These are phyloP conservation scores for Agapostemon virescens DNA, from an alignment of 2,888 invertebrate genomes.

Conservation along the genomic window DNA sequence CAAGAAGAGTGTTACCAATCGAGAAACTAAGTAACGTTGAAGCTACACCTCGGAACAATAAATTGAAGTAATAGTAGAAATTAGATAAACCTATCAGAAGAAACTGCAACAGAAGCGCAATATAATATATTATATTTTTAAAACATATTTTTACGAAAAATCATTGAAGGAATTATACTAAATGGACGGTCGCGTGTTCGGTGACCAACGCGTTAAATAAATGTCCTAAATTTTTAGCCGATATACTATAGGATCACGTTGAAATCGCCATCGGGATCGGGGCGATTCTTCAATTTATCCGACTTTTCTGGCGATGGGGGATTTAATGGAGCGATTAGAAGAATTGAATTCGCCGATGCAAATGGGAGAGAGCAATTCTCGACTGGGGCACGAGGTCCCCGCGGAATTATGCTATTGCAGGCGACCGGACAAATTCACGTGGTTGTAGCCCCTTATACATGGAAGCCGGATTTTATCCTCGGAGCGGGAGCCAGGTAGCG, in stretches of 20 bases:
- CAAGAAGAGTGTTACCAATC: too few species aligned
- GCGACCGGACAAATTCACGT: slow-evolving; percentile 49
- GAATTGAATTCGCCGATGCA: neutral
- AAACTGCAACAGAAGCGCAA: too few species aligned
- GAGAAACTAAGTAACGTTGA: too few species aligned
- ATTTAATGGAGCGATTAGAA: neutral
- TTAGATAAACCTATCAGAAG: too few species aligned
- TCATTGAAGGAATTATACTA: too few species aligned
- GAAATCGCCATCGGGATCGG: slow-evolving; percentile 44
- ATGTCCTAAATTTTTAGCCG: neutral
- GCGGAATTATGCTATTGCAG: slow-evolving; percentile 52
- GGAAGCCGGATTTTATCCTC: slow-evolving; percentile 53
- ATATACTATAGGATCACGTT: slow-evolving; percentile 16
- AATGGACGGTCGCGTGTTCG: too few species aligned
- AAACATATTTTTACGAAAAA: too few species aligned
- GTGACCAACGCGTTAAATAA: neutral
- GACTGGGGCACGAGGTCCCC: neutral
- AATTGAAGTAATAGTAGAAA: too few species aligned
- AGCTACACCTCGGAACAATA: too few species aligned
- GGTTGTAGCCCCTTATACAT: slow-evolving; percentile 54
- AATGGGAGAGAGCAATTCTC: neutral
- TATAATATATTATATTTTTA: too few species aligned
- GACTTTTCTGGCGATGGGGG: slow-evolving; percentile 8
- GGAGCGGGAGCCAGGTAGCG: slow-evolving; percentile 67
- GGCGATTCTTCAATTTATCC: slow-evolving; percentile 37